A percentile compares a stretch with the other conserved stretches of the same genome.
These are phyloP conservation scores for Exocentrus adspersus DNA, from an alignment of 2,888 invertebrate species.

Conservation along the genomic window DNA sequence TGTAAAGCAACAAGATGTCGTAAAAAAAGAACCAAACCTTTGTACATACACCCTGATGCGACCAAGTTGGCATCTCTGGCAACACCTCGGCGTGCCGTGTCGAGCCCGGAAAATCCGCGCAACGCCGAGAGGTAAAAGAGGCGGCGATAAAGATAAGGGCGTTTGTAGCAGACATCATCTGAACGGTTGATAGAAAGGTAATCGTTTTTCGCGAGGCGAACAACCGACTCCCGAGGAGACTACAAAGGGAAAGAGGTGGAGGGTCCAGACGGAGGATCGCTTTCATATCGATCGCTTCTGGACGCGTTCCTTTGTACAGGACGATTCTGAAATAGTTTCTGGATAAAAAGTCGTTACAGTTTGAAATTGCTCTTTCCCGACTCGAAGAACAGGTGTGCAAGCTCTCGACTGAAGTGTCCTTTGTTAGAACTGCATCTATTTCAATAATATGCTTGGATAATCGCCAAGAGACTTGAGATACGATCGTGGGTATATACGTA, in stretches of 20 bases:
- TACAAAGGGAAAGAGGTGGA: slow-evolving; percentile 38
- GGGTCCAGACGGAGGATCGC: slow-evolving; percentile 32
- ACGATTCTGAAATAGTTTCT: background rate
- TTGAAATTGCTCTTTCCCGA: too few relatives aligned
- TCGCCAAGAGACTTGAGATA: background rate
- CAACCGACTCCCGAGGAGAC: slow-evolving; percentile 35
- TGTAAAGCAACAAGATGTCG: too few relatives aligned
- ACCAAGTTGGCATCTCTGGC: too few relatives aligned
- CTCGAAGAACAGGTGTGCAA: background rate
- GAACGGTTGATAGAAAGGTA: slow-evolving; percentile 51
- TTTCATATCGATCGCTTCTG: slow-evolving; percentile 39
- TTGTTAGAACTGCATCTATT: background rate
- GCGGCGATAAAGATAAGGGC: slow-evolving; percentile 46
- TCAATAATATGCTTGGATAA: slow-evolving; percentile 1
- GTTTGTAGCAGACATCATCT: slow-evolving; percentile 49
- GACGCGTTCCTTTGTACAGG: slow-evolving; percentile 17
- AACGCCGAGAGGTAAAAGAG: slow-evolving; percentile 24
- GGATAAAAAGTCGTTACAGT: too few relatives aligned
- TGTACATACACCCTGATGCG: too few relatives aligned
- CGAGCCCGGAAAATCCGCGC: slow-evolving; percentile 3
- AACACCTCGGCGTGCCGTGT: background rate
- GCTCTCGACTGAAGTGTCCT: background rate
- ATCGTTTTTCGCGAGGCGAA: slow-evolving; percentile 48
- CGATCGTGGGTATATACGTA: slow-evolving; percentile 26
- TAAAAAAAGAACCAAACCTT: too few relatives aligned